Base-by-base conservation (phyloP, 2,888 invertebrate species). In the Lepidonotus clava region DNA sequence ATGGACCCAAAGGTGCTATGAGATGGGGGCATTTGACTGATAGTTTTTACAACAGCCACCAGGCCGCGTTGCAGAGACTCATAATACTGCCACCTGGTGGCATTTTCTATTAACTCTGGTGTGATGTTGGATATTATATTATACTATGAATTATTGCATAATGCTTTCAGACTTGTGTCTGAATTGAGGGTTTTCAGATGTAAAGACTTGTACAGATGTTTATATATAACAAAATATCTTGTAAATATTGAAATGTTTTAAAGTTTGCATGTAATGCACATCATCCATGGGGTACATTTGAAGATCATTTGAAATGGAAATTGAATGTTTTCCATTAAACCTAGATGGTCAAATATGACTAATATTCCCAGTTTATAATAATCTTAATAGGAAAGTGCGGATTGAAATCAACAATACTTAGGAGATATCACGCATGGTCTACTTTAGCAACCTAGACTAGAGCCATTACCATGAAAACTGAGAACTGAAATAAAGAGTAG, bases 121-220 rank as follows among this genome's bases (percentile, higher is more conserved):
- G 56, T 34, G 71, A 36, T 71, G 71, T 71, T 71, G 38, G 36
- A 71, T 66, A 32, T 61, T 61, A 61, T 61, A 61, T 61, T 4
- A 11, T 28, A 61, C 32, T 24, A 32, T 66, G 34, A 67, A 67
- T 28, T n/a, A 21, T 67, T 67, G 71, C 36, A 71, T 71, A 71
- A 71, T 34, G 61, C 11, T 24, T 71, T 71, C 71, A 71, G 36
- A 71, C 71, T 36, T 71, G 34, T 21, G 71, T 8, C 71, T 67
- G 67, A 38, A 38, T n/a, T 21, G 41, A 80, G 80, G 80, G 80
- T 80, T 76, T 51, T 51, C 51, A 51, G 80, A 80, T 80, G 80
- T 80, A 80, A 80, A 80, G 80, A 46, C 80, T 80, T 80, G 80
- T 80, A 80, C 80, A 80, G 51, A 41, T 80, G 80, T 80, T 51